Conservation (phyloP, 2,888 invertebrate genomes). For the Sinelater perroti region DNA sequence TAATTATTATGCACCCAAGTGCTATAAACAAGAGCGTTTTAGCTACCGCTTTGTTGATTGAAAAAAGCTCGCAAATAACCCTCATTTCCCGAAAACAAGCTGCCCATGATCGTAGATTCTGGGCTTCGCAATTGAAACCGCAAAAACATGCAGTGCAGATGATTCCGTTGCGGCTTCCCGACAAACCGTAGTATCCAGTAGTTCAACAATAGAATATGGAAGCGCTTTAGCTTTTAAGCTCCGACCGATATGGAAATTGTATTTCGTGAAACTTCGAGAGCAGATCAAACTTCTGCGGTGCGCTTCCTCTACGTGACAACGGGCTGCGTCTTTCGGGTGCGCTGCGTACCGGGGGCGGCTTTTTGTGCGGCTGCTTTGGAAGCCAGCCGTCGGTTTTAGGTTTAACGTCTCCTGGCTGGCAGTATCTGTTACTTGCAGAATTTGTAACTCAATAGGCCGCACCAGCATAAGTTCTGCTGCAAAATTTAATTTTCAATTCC, state of each 20-base stretch:
- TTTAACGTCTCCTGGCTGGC: slow-evolving; percentile 12
- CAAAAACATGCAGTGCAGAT: slow-evolving; percentile 32
- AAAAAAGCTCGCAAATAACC: no score
- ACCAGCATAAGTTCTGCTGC: slow-evolving; percentile 16
- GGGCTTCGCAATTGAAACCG: slow-evolving; percentile 22
- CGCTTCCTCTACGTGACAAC: slow-evolving; percentile 27
- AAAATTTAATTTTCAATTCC: slow-evolving; percentile 33
- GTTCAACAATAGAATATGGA: slow-evolving; percentile 34
- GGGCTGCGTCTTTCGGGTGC: slow-evolving; percentile 12
- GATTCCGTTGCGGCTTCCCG: slow-evolving; percentile 30
- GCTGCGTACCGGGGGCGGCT: not conserved
- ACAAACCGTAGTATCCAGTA: slow-evolving; percentile 33
- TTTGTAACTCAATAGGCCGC: slow-evolving; percentile 29
- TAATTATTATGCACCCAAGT: no score
- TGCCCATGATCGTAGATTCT: not conserved
- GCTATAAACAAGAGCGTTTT: no score
- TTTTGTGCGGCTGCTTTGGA: slow-evolving; percentile 13
- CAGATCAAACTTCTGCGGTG: slow-evolving; percentile 29
- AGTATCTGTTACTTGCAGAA: slow-evolving; percentile 11
- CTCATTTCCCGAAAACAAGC: no score
- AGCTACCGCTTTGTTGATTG: no score
- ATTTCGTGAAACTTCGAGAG: slow-evolving; percentile 28
- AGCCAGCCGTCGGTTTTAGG: slow-evolving; percentile 16
- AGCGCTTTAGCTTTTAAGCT: slow-evolving; percentile 36
- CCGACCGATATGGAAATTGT: slow-evolving; percentile 36